Conservation (phyloP, 2,113 vertebrate genomes). For the Leucopsar rothschildi region DNA sequence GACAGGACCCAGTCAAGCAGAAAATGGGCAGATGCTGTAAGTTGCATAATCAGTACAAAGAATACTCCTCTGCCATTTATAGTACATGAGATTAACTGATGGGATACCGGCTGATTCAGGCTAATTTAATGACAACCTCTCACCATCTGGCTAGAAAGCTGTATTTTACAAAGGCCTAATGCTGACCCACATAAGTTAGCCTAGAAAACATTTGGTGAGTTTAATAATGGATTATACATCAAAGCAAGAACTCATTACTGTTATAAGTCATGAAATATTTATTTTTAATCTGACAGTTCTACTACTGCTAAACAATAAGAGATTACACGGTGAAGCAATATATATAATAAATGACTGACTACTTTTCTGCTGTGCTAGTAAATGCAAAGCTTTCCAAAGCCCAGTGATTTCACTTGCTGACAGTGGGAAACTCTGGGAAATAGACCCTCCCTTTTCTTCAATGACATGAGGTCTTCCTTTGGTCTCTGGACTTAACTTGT, state of each 20-base stretch:
- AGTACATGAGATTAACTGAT: slow-evolving; percentile 37
- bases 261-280: slow-evolving; percentile 51
- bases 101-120: slow-evolving; percentile 27
- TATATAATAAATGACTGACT: slow-evolving; percentile 47
- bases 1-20: slow-evolving; percentile 42
- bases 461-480: background rate
- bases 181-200: slow-evolving; percentile 19
- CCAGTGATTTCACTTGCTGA: background rate
- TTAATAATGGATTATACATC: slow-evolving; percentile 68
- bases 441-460: background rate
- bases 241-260: slow-evolving; percentile 56
- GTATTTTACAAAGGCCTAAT: background rate
- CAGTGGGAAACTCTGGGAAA: background rate
- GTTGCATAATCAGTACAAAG: slow-evolving; percentile 42
- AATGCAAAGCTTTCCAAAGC: background rate
- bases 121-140: slow-evolving; percentile 45
- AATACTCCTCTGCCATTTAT: slow-evolving; percentile 50
- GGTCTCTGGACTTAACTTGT: background rate
- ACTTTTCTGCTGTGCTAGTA: slow-evolving; percentile 34
- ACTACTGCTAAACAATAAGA: slow-evolving; percentile 40
- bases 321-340: slow-evolving; percentile 20
- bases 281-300: slow-evolving; percentile 58
- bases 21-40: slow-evolving; percentile 57
- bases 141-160: slow-evolving; percentile 56
- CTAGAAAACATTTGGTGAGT: slow-evolving; percentile 45